Percentiles rank a stretch among this genome's conserved stretches.
phyloP scores from a whole-genome alignment of 2,888 invertebrate species.

The Calephelis perditalis region DNA sequence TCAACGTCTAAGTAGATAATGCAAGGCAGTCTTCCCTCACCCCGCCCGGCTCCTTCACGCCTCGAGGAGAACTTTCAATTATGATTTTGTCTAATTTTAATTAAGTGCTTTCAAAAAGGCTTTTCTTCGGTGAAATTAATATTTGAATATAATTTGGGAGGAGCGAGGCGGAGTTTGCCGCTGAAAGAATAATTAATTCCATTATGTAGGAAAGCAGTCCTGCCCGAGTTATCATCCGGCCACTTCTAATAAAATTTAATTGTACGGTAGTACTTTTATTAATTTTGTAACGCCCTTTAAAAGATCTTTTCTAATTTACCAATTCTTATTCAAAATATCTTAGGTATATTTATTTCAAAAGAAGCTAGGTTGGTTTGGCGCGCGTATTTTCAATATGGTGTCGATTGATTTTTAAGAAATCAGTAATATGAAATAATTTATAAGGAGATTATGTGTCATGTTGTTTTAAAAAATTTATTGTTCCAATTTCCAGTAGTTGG shows the following conservation, averaged over 20 bases:
- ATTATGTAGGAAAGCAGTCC: constrained; percentile 65
- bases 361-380: no score
- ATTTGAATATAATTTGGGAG: constrained; percentile 78
- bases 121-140: constrained; percentile 77
- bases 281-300: constrained; percentile 13
- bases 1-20: constrained; percentile 73
- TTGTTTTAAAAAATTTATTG: no score
- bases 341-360: no score
- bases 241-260: constrained; percentile 18
- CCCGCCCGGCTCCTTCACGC: constrained; percentile 65
- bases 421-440: no score
- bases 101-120: constrained; percentile 77
- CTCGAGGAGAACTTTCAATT: constrained; percentile 78
- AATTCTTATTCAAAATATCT: neutral
- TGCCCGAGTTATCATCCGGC: constrained; percentile 40
- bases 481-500: no score
- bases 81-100: constrained; percentile 79
- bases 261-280: constrained; percentile 20
- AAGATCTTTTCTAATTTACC: neutral
- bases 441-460: no score
- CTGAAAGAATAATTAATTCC: constrained; percentile 75
- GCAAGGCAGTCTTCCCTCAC: constrained; percentile 57
- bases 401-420: no score
- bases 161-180: constrained; percentile 76
- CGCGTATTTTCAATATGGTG: neutral